A percentile compares a stretch with the other conserved stretches of the same genome.
phyloP scores from a whole-genome alignment of 2,888 invertebrate species.

The Brachypalpus laphriformis region DNA sequence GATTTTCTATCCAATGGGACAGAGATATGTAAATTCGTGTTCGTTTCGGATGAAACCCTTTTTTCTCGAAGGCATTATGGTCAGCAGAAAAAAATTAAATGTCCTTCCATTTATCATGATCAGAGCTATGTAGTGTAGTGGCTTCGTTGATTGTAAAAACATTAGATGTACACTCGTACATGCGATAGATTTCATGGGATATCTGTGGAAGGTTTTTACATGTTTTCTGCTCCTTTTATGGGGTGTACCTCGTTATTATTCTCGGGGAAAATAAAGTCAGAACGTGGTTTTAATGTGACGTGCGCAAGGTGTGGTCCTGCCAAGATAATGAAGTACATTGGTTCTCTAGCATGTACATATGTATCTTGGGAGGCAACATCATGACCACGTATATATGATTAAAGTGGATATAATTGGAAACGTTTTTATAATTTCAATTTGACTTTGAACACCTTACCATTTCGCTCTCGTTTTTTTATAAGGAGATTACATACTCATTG shows the following conservation, averaged over 20 bases:
- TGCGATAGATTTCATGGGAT: constrained; percentile 25
- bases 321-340: constrained; percentile 9
- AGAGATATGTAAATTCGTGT: constrained; percentile 37
- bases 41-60: constrained; percentile 34
- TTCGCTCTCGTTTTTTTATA: no score
- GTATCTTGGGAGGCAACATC: constrained; percentile 25
- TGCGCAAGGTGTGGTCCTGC: constrained; percentile 58
- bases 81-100: constrained; percentile 9
- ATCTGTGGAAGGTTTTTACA: constrained; percentile 6
- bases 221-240: constrained; percentile 12
- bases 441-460: no score
- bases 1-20: constrained; percentile 7
- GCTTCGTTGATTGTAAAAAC: constrained; percentile 45
- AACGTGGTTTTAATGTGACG: constrained; percentile 23
- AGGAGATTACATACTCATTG: no score
- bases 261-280: background rate
- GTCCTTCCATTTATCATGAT: constrained; percentile 31
- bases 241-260: constrained; percentile 11
- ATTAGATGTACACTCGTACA: constrained; percentile 28
- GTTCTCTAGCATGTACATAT: constrained; percentile 19
- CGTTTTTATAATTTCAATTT: constrained; percentile 34
- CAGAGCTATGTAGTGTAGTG: background rate
- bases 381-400: constrained; percentile 19
- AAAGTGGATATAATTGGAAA: constrained; percentile 15
- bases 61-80: constrained; percentile 14